Evolutionary conservation across 2,888 invertebrate genomes (phyloP).

Genomic region (Brenthis daphne): DNA sequence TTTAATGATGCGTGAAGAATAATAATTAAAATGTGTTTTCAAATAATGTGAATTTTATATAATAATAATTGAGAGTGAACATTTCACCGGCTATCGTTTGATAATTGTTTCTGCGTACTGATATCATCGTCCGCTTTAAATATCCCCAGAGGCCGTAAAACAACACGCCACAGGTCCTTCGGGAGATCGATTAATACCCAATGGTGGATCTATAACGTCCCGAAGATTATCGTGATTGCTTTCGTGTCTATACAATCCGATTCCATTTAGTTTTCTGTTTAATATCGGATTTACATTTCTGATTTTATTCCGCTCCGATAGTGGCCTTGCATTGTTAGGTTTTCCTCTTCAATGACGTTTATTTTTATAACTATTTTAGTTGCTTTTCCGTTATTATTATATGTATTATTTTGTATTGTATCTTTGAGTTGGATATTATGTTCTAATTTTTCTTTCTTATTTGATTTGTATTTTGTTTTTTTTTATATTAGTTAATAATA

Average conservation of each 20-base stretch:
- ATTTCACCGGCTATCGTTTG: conserved; percentile 8
- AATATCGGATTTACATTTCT: conserved; percentile 40
- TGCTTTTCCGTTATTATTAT: conserved; percentile 4
- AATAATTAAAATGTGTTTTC: neutral
- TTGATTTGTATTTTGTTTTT: conserved; percentile 19
- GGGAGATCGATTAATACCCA: conserved; percentile 54
- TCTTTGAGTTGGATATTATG: conserved; percentile 1
- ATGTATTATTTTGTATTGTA: conserved; percentile 4
- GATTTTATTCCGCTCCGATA: conserved; percentile 35
- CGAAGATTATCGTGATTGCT: conserved; percentile 49
- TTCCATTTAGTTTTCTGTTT: conserved; percentile 41
- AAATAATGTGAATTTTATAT: no score
- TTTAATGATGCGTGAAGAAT: neutral
- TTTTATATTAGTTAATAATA: conserved; percentile 30
- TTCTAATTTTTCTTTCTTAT: neutral
- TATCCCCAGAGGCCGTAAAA: conserved; percentile 38
- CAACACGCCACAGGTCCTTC: conserved; percentile 47
- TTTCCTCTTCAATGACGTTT: conserved; percentile 32
- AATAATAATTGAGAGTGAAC: no score
- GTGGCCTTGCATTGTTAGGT: conserved; percentile 38
- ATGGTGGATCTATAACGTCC: conserved; percentile 54
- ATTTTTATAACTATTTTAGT: conserved; percentile 25
- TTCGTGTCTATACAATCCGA: conserved; percentile 39
- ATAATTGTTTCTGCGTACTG: conserved; percentile 41
- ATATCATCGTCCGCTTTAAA: conserved; percentile 29